phyloP scores from a whole-genome alignment of 1,140 invertebrate genomes.

The Panonychus citri region DNA sequence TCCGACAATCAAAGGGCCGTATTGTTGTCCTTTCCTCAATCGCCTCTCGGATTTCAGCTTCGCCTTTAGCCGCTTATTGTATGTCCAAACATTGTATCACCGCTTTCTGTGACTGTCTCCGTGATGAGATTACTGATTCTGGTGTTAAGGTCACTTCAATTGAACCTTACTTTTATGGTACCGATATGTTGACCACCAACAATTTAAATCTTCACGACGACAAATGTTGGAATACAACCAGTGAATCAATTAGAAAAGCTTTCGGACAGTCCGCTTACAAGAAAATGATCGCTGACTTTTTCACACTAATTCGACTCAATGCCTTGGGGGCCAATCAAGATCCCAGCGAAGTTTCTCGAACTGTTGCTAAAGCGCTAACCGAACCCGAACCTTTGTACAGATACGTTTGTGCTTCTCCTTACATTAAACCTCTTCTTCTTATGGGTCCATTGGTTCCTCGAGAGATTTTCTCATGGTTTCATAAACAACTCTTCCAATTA shows the following conservation, averaged over 20 bases:
- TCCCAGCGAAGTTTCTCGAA: not conserved
- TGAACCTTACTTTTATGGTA: conserved; percentile 26
- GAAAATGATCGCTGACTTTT: not conserved
- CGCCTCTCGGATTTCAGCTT: conserved; percentile 17
- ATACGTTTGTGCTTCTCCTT: not conserved
- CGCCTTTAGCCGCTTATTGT: conserved; percentile 24
- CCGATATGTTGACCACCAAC: conserved; percentile 5
- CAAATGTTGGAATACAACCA: not conserved
- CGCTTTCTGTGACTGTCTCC: conserved; percentile 28
- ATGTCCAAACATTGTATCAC: conserved; percentile 30
- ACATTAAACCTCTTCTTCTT: not conserved
- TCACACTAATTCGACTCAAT: not conserved
- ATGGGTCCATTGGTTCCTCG: not conserved
- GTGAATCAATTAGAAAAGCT: not conserved
- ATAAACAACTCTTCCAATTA: not conserved
- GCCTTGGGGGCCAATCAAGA: not conserved
- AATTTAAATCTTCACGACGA: not conserved
- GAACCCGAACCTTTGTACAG: not conserved
- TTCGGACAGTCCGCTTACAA: not conserved
- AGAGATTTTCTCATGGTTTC: not conserved
- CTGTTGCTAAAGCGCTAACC: not conserved
- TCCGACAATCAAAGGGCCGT: conserved; percentile 18
- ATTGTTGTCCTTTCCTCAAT: conserved; percentile 29
- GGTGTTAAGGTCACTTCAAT: conserved; percentile 26
- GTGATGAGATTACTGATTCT: conserved; percentile 30